Evolutionary conservation across 2,113 vertebrate genomes (phyloP).

Genomic region (Pteronura brasiliensis): DNA sequence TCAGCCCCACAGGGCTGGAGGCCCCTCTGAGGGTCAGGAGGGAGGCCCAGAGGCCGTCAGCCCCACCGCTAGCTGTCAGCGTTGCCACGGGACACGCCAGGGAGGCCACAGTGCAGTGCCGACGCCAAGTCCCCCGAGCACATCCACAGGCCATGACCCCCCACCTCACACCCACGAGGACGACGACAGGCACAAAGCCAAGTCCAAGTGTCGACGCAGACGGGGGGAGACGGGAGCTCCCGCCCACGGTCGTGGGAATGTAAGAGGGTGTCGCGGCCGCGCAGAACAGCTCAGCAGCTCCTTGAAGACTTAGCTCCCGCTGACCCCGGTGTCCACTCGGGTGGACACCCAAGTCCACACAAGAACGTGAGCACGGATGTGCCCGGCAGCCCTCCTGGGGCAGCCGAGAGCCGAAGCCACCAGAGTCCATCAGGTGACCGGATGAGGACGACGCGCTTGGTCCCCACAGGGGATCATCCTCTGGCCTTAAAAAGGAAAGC

Average conservation of each 20-base stretch:
- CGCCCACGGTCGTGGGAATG: fast-evolving
- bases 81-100: fast-evolving
- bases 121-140: fast-evolving
- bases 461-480: fast-evolving
- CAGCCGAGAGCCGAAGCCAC: fast-evolving
- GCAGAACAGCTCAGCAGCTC: fast-evolving
- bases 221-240: fast-evolving
- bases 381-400: fast-evolving
- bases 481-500: too few relatives aligned
- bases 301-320: fast-evolving
- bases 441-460: fast-evolving
- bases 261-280: fast-evolving
- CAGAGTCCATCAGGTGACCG: fast-evolving
- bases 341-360: fast-evolving
- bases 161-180: fast-evolving
- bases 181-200: fast-evolving
- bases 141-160: fast-evolving
- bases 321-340: fast-evolving
- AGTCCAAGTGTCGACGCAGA: fast-evolving
- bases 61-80: fast-evolving
- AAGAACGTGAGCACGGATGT: fast-evolving
- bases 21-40: not conserved
- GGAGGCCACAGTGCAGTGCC: not conserved
- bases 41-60: fast-evolving
- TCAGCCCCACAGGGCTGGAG: not conserved